Evolutionary conservation across 2,113 vertebrate genomes (phyloP).

Genomic region (Thalassarche chlororhynchos): DNA sequence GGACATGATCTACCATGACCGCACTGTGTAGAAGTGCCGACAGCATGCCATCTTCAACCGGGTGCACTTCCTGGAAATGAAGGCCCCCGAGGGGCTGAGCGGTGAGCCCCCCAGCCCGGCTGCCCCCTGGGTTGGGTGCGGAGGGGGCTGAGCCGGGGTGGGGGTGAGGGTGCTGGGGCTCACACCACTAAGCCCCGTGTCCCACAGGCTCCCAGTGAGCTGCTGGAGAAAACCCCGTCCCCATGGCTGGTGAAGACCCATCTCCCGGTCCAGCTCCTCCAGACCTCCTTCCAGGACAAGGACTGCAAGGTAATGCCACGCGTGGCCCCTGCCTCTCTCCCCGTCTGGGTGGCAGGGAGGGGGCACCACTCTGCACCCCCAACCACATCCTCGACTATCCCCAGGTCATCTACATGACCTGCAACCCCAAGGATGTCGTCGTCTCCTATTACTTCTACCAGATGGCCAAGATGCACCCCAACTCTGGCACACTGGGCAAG

Average conservation of each 20-base stretch:
- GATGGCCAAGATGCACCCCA: slow-evolving; percentile 74
- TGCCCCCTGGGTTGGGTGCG: background rate
- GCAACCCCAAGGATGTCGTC: slow-evolving; percentile 79
- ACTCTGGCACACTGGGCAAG: slow-evolving; percentile 74
- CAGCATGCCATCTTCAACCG: slow-evolving; percentile 65
- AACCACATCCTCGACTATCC: background rate
- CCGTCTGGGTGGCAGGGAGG: background rate
- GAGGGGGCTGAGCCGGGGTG: background rate
- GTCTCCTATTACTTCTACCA: slow-evolving; percentile 81
- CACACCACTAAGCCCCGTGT: background rate
- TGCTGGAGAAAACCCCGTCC: slow-evolving; percentile 71
- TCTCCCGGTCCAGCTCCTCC: slow-evolving; percentile 78
- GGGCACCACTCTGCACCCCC: background rate
- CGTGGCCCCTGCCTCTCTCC: background rate
- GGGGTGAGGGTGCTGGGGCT: background rate
- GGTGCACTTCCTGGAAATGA: slow-evolving; percentile 72
- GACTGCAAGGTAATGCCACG: slow-evolving; percentile 72
- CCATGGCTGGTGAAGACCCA: slow-evolving; percentile 84
- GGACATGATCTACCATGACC: slow-evolving; percentile 56
- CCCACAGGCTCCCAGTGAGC: slow-evolving; percentile 58
- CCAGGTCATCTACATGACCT: slow-evolving; percentile 79
- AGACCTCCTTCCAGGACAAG: slow-evolving; percentile 81
- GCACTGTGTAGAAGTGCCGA: slow-evolving; percentile 56
- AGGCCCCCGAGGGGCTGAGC: fast-evolving
- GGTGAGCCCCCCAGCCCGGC: background rate